A percentile compares a stretch with the other conserved stretches of the same genome.
phyloP scores from a whole-genome alignment of 1,140 invertebrate genomes.

The Polypedilum vanderplanki region DNA sequence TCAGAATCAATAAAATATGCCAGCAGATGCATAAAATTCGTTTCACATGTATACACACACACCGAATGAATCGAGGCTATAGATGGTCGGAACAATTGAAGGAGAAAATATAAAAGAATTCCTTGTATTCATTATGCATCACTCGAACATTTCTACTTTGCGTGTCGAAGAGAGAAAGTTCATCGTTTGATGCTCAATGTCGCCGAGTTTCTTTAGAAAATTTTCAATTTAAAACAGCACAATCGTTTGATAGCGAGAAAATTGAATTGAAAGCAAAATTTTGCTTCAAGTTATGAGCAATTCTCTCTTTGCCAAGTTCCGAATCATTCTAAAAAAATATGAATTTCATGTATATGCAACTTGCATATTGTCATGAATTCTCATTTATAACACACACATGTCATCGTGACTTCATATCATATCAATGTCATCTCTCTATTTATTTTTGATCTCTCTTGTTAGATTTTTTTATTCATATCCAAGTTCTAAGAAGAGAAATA shows the following conservation, averaged over 20 bases:
- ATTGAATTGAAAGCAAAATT: no score
- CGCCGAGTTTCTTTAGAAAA: neutral
- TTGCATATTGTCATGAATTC: constrained; percentile 14
- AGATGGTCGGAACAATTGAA: neutral
- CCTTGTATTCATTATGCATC: neutral
- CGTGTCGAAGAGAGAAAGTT: neutral
- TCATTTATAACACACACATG: neutral
- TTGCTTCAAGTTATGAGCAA: neutral
- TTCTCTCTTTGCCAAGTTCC: neutral
- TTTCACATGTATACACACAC: neutral
- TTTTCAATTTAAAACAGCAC: no score
- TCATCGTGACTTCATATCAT: neutral
- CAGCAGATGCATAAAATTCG: constrained; percentile 17
- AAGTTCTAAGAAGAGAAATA: no score
- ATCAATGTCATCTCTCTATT: neutral
- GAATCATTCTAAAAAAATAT: neutral
- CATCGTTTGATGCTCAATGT: neutral
- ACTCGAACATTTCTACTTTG: neutral
- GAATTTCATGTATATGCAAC: neutral
- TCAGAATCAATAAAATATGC: constrained; percentile 18
- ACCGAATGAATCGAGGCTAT: neutral
- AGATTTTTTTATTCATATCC: neutral
- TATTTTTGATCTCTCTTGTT: neutral
- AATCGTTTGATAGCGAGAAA: no score
- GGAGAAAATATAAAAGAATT: neutral